Conservation (phyloP, 2,888 invertebrate genomes). For the Dichetophora obliterata region DNA sequence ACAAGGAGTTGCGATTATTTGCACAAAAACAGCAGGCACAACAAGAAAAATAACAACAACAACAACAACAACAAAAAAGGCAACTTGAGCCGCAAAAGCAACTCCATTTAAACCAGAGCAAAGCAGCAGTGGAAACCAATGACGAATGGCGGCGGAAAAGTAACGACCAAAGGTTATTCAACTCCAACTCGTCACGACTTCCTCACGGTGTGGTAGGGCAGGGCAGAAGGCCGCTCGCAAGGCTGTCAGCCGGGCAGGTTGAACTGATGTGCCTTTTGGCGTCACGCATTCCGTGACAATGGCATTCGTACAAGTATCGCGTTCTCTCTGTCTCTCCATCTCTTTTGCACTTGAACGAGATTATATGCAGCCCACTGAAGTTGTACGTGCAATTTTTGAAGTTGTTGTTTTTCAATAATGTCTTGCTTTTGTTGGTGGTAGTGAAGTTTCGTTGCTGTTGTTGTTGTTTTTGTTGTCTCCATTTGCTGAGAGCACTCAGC, state of each 20-base stretch:
- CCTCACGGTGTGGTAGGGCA: conserved; percentile 17
- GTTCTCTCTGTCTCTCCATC: neutral
- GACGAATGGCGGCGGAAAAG: conserved; percentile 63
- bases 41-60: conserved; percentile 47
- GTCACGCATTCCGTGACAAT: conserved; percentile 57
- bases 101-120: conserved; percentile 62
- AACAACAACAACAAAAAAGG: conserved; percentile 52
- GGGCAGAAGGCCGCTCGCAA: conserved; percentile 34
- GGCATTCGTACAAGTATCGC: conserved; percentile 55
- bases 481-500: no score
- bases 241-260: conserved; percentile 31
- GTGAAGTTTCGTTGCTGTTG: neutral
- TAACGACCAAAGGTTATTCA: conserved; percentile 67
- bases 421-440: neutral
- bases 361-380: neutral
- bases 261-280: conserved; percentile 40
- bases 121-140: conserved; percentile 45
- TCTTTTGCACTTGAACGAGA: neutral
- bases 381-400: conserved; percentile 12
- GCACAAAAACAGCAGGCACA: conserved; percentile 15
- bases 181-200: conserved; percentile 52
- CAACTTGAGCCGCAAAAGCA: conserved; percentile 40
- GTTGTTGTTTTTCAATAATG: conserved; percentile 10
- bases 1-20: neutral
- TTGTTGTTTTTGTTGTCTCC: neutral